Percentiles rank a stretch among this genome's conserved stretches.
These are phyloP conservation scores for Callinectes sapidus DNA, from an alignment of 2,888 invertebrate genomes.

Conservation along the genomic window DNA sequence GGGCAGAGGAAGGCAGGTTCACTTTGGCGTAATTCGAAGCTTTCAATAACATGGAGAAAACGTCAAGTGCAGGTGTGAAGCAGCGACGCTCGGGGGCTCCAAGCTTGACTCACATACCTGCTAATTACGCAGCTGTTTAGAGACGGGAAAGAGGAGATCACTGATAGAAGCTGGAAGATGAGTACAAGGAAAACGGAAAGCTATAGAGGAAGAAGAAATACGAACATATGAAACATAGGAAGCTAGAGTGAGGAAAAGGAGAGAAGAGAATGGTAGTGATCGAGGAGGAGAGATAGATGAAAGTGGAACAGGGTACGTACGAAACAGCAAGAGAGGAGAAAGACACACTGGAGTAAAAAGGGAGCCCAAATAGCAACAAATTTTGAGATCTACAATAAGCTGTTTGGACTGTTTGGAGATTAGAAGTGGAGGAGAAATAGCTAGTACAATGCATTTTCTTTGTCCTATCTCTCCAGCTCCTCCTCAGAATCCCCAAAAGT, in stretches of 20 bases:
- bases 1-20: not conserved
- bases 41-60: not conserved
- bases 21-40: not conserved
- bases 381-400: too few relatives aligned
- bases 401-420: too few relatives aligned
- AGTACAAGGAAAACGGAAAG: not conserved
- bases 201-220: not conserved
- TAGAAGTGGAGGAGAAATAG: too few relatives aligned
- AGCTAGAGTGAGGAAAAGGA: not conserved
- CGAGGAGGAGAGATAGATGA: not conserved
- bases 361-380: too few relatives aligned
- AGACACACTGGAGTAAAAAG: not conserved
- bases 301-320: not conserved
- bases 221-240: not conserved
- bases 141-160: not conserved
- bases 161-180: not conserved
- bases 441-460: too few relatives aligned
- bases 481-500: too few relatives aligned
- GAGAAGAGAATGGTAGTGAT: not conserved
- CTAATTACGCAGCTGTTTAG: conserved; percentile 8
- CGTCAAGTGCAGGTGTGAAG: not conserved
- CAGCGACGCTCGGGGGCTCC: not conserved
- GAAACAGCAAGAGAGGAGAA: not conserved
- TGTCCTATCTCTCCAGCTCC: too few relatives aligned
- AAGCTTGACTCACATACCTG: not conserved